Evolutionary conservation across 2,797 vertebrate genomes (phyloP), one percentile per base, ranked within the genome.

Genomic region (Rhynchonycteris naso): DNA sequence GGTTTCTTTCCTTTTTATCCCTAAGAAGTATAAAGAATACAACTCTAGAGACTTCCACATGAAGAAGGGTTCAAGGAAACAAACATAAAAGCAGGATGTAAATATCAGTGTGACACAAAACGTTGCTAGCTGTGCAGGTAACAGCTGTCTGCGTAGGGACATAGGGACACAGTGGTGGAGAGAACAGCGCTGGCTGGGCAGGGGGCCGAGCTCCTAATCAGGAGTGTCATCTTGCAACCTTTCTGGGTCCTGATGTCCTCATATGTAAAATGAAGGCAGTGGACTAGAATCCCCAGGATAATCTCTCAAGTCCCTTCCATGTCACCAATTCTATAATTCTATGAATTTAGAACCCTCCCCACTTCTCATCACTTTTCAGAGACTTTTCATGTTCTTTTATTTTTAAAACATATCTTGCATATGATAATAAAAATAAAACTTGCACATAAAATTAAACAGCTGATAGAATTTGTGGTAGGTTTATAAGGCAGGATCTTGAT

Each of bases 401-500:
- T n/a, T 43, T 50, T 19, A 78, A 78, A 38, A 63, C 26, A 54
- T 28, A 90, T 59, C 88, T 84, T n/a, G 75, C 7, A 59, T 30
- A 50, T 35, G 35, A 84, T 81, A 66, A 69, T 88, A 88, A 80
- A 91, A 89, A 81, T 43, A 87, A 88, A 84, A 94, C n/a, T 85
- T 90, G 61, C 28, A 61, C 12, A 50, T 68, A 50, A 92, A 96
- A 88, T 96, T 93, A 88, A 88, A 90, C 66, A 90, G 80, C 72
- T 88, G 88, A 88, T 30, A 91, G 84, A 90, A 58, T 94, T 78
- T 96, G 91, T 90, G 90, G 88, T 72, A 74, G 75, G 52, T 56
- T 80, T 95, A 88, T 69, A 94, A 93, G 92, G 91, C 59, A 86
- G 43, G 88, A 83, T 96, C 80, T 95, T 92, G 95, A 96, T 96